Percentiles rank a stretch among this genome's conserved stretches.
Evolutionary conservation across 2,113 vertebrate genomes (phyloP).

Genomic region (Hydropotes inermis): DNA sequence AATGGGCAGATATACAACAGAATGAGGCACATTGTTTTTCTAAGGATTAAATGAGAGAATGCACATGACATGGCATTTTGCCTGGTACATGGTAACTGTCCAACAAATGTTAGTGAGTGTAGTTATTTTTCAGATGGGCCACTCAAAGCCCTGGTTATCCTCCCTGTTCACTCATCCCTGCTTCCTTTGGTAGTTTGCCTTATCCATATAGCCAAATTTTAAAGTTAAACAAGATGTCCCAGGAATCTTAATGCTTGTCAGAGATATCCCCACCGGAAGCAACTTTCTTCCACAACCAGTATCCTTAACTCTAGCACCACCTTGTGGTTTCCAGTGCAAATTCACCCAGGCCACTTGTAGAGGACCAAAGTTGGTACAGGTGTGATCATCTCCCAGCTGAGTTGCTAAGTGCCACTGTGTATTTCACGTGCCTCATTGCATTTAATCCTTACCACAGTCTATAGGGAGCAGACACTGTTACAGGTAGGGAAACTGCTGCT

Average conservation of each 20-base stretch:
- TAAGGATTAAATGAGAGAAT: constrained; percentile 1
- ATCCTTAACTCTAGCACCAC: constrained; percentile 55
- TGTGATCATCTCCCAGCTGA: not conserved
- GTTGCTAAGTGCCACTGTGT: not conserved
- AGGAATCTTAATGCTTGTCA: not conserved
- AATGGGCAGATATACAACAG: not conserved
- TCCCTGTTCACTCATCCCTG: not conserved
- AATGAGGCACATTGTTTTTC: not conserved
- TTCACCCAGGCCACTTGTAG: not conserved
- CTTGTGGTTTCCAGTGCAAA: constrained; percentile 45
- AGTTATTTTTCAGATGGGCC: constrained; percentile 27
- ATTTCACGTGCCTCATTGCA: not conserved
- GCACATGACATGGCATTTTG: not conserved
- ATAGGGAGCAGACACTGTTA: not conserved
- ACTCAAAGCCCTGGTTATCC: not conserved
- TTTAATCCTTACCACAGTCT: not conserved
- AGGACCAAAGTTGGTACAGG: not conserved
- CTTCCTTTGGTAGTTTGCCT: not conserved
- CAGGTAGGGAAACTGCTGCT: not conserved
- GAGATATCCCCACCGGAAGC: not conserved
- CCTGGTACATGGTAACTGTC: not conserved
- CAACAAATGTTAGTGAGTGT: not conserved
- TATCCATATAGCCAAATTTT: not conserved
- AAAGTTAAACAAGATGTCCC: not conserved
- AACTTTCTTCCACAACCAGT: not conserved